Evolutionary conservation across 2,888 invertebrate species (phyloP), one percentile per base, ranked within the genome.

Genomic region (Idaea aversata): DNA sequence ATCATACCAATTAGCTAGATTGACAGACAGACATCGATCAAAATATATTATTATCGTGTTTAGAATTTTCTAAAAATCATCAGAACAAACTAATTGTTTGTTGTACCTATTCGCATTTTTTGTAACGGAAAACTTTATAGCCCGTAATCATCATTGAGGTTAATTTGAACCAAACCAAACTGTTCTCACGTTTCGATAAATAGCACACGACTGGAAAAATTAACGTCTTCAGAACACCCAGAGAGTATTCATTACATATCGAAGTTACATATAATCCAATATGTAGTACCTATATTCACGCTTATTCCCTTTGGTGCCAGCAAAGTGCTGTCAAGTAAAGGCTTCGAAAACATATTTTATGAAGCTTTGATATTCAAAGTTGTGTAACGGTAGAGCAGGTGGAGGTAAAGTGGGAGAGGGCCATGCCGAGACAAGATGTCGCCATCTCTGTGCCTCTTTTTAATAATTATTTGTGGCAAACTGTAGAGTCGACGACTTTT

Each of bases 371-470:
- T 71, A 69, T 61, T 66, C 66, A 65, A 69, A 63, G 62, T 67
- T 73, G 70, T 72, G 63, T 71, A 71, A 72, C 72, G 67, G 76
- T 69, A 73, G 63, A 71, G 70, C 71, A 70, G 68, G 68, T 63
- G 68, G 69, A 65, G 71, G 71, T 67, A 67, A 71, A 70, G 71
- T 67, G 63, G 70, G 68, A 70, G 72, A 74, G 73, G 65, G 70
- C 69, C 72, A 76, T 66, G 74, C 77, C 84, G 82, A 88, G 89
- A 88, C 88, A 77, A 81, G 84, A 85, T 85, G 88, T 86, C 88
- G 86, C 89, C 88, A 83, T 75, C 70, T 77, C 75, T 67, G 79
- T 78, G 85, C 85, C 86, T 85, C 86, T 88, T 25, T 25, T 25
- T 85, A 78, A 84, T 85, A 85, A 86, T 85, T 86, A 86, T 85